Base-by-base conservation (phyloP, 1,140 invertebrate genomes). In the Heliconius himera region DNA sequence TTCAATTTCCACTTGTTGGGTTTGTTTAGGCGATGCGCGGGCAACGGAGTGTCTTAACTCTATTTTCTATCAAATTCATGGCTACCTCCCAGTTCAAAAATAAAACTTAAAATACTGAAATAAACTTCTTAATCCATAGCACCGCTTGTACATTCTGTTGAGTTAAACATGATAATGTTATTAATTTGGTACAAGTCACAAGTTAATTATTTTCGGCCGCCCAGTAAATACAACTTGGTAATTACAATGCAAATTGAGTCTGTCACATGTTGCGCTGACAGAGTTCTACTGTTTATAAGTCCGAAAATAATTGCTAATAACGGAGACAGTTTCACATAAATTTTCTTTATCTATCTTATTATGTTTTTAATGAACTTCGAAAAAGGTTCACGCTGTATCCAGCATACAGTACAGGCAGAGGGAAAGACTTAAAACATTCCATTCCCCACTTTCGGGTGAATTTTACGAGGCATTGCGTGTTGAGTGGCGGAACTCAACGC, bases 201-300 rank as follows among this genome's bases (percentile, higher is more conserved):
- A 51, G 78, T 80, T 80, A 80, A 82, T 82, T 82, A 82, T 80
- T 82, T 82, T 74, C 36, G 78, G 76, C 38, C 76, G 75, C 60
- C 60, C 74, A 75, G 78, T 54, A 75, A 80, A 75, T 70, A 80
- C 78, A 29, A 71, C n/a, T 73, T 75, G 18, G 56, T 73, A 74
- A 80, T 82, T 80, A 82, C 78, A 82, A 80, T 80, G 78, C 79
- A 80, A 82, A 82, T 82, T 82, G 73, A 49, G 78, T 80, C 76
- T 76, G 78, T 71, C 73, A 80, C 77, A 81, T 70, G 81, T 74
- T 79, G 60, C 74, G 72, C 70, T 56, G 49, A 79, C 56, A 46
- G 78, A 33, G 41, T 33, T 49, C n/a, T 60, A 70, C 20, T 29
- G 22, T 66, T 66, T 66, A 56, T 56, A 56, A 56, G 70, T 36